These are phyloP conservation scores for Ceuthmochares aereus DNA, from an alignment of 2,113 vertebrate species.

Conservation along the genomic window DNA sequence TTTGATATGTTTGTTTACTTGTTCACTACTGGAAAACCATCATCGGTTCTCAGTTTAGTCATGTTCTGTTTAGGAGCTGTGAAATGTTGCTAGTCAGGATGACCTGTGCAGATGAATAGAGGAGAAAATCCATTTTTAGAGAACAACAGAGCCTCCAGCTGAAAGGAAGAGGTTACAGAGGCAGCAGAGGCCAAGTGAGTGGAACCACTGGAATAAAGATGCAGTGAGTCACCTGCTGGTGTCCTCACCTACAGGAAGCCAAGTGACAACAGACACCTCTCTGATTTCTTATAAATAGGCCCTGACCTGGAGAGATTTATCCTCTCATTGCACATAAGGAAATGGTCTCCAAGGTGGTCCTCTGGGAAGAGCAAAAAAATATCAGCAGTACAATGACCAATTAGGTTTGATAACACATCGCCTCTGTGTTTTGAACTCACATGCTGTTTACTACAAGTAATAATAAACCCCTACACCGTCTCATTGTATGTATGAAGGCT, in stretches of 20 bases:
- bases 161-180: not conserved
- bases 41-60: not conserved
- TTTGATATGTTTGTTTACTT: not conserved
- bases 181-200: not conserved
- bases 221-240: not conserved
- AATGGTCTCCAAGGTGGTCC: not conserved
- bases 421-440: not conserved
- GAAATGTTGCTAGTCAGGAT: not conserved
- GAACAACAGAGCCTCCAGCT: not conserved
- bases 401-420: not conserved
- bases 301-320: not conserved
- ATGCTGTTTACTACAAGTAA: not conserved
- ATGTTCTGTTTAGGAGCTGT: not conserved
- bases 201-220: not conserved
- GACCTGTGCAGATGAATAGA: not conserved
- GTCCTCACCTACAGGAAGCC: not conserved
- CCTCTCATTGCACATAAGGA: not conserved
- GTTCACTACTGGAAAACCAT: not conserved
- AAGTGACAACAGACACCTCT: not conserved
- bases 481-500: accelerated
- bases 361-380: not conserved
- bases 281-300: not conserved
- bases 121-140: not conserved
- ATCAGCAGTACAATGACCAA: not conserved
- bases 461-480: not conserved